Conservation (phyloP, 1,140 invertebrate species). For the Pantala flavescens region DNA sequence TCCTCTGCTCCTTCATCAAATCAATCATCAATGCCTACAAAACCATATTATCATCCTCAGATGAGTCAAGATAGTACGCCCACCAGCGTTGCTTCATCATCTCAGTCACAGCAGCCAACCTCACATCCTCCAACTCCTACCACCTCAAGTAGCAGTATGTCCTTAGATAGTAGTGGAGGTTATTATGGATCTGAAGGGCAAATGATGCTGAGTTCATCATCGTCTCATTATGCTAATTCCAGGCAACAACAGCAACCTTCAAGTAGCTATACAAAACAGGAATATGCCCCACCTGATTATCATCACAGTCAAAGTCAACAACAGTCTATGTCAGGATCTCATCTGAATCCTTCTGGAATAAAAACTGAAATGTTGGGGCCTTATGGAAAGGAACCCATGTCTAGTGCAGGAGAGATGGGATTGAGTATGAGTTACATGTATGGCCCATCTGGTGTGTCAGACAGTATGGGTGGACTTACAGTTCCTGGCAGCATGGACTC, state of each 20-base stretch:
- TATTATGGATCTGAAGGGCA: background rate
- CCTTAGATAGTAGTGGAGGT: background rate
- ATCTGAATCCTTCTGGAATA: background rate
- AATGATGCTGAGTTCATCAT: background rate
- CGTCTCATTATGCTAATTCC: background rate
- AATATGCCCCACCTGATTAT: background rate
- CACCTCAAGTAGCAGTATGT: background rate
- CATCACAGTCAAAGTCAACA: background rate
- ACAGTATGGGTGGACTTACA: background rate
- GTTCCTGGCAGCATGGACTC: background rate
- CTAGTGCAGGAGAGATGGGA: background rate
- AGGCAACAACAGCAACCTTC: background rate
- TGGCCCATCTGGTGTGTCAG: background rate
- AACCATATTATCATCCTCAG: constrained; percentile 2
- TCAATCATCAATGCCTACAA: background rate
- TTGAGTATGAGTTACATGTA: background rate
- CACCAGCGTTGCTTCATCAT: background rate
- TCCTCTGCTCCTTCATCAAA: background rate
- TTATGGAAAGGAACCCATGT: background rate
- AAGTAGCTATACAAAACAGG: background rate
- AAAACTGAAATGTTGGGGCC: background rate
- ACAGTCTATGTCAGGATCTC: background rate
- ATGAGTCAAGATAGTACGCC: background rate
- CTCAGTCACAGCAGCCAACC: background rate
- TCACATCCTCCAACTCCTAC: background rate